Conservation (phyloP, 2,888 invertebrate species). For the Operophtera brumata region DNA sequence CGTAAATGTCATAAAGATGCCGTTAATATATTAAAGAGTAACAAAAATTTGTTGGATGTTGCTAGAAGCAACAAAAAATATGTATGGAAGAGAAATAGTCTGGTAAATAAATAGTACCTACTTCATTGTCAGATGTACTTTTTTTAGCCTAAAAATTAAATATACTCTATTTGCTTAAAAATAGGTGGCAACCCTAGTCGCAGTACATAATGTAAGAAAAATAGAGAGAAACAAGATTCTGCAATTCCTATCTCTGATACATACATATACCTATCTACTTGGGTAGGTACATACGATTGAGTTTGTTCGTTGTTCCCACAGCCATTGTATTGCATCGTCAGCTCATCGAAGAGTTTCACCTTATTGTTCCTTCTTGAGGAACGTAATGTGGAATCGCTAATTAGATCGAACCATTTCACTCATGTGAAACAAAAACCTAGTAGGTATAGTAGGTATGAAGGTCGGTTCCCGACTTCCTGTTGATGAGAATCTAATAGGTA, state of each 20-base stretch:
- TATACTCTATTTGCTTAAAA: too few relatives aligned
- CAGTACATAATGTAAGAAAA: neutral
- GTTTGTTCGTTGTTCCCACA: constrained; percentile 43
- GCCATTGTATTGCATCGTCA: constrained; percentile 47
- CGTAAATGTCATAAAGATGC: too few relatives aligned
- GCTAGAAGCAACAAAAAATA: too few relatives aligned
- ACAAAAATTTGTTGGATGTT: too few relatives aligned
- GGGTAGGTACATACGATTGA: constrained; percentile 5
- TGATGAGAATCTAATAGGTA: constrained; percentile 1
- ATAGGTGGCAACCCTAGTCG: too few relatives aligned
- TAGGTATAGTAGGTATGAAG: too few relatives aligned
- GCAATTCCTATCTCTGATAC: constrained; percentile 25
- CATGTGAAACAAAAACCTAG: constrained; percentile 22
- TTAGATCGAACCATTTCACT: constrained; percentile 28
- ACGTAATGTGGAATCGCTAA: constrained; percentile 22
- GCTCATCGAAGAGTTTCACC: constrained; percentile 70
- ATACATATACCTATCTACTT: neutral
- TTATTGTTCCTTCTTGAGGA: constrained; percentile 49
- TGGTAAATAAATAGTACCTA: too few relatives aligned
- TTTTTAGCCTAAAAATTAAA: too few relatives aligned
- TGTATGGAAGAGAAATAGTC: too few relatives aligned
- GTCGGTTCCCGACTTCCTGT: constrained; percentile 18
- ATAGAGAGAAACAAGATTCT: constrained; percentile 12
- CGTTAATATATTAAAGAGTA: too few relatives aligned
- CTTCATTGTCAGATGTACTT: too few relatives aligned